A percentile compares a stretch with the other conserved stretches of the same genome.
These are phyloP conservation scores for Agrypnus murinus DNA, from an alignment of 2,888 invertebrate genomes.

Conservation along the genomic window DNA sequence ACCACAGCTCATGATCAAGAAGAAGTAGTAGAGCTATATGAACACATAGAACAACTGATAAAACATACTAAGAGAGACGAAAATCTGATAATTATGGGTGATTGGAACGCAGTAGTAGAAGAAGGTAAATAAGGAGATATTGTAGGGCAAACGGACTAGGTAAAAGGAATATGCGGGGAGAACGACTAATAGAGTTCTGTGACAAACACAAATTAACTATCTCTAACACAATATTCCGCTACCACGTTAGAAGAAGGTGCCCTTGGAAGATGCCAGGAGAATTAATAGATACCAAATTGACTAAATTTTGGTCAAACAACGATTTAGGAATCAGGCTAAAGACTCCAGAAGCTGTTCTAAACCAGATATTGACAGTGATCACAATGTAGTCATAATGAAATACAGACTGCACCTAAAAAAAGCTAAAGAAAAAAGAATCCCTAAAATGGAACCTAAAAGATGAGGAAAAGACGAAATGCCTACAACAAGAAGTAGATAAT, in stretches of 20 bases:
- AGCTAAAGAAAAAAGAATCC: no score
- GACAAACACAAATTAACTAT: no score
- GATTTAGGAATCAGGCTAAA: no score
- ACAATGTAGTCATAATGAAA: conserved; percentile 2
- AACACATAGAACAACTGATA: conserved; percentile 5
- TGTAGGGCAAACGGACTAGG: not conserved
- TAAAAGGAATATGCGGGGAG: no score
- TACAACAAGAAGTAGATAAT: conserved; percentile 7
- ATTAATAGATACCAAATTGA: not conserved
- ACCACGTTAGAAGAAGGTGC: no score
- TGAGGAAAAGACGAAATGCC: conserved; percentile 6
- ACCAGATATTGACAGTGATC: conserved; percentile 17
- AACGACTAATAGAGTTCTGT: no score
- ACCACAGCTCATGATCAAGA: not conserved
- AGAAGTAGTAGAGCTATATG: not conserved
- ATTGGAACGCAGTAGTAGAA: conserved; percentile 9
- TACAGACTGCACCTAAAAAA: no score
- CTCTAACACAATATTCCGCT: no score
- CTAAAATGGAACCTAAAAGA: not conserved
- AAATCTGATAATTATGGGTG: conserved; percentile 12
- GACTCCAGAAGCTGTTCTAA: not conserved
- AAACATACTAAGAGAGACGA: conserved; percentile 1
- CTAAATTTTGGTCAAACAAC: conserved; percentile 7
- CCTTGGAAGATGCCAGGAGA: conserved; percentile 8
- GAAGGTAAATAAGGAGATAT: conserved; percentile 7